Evolutionary conservation across 2,113 vertebrate species (phyloP).

Genomic region (Ictalurus furcatus): DNA sequence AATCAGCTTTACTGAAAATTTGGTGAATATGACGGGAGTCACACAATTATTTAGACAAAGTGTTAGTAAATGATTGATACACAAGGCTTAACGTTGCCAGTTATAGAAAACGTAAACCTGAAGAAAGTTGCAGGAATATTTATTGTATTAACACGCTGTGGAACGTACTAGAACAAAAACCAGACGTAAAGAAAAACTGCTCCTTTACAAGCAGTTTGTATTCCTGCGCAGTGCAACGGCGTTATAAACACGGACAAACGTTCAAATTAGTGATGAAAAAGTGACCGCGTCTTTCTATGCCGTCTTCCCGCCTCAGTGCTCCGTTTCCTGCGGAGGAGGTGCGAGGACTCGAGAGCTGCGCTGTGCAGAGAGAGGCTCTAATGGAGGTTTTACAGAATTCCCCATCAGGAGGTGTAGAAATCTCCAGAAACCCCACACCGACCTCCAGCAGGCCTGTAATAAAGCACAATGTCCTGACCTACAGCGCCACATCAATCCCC

Average conservation of each 20-base stretch:
- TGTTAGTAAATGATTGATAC: background rate
- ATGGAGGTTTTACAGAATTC: slow-evolving; percentile 81
- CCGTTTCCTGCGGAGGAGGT: slow-evolving; percentile 83
- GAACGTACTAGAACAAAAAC: too few relatives aligned
- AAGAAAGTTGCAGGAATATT: background rate
- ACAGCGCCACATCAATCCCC: slow-evolving; percentile 28
- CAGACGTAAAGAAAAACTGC: background rate
- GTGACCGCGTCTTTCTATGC: background rate
- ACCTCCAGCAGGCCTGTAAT: slow-evolving; percentile 84
- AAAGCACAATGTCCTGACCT: slow-evolving; percentile 72
- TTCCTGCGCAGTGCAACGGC: background rate
- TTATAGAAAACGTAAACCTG: background rate
- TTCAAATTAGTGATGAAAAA: background rate
- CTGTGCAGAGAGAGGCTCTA: slow-evolving; percentile 82
- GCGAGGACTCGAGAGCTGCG: slow-evolving; percentile 81
- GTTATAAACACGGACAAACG: background rate
- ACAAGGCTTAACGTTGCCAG: background rate
- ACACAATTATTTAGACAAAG: background rate
- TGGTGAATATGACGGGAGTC: background rate
- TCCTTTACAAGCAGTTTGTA: background rate
- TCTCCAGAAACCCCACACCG: slow-evolving; percentile 77
- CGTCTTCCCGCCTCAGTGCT: slow-evolving; percentile 78
- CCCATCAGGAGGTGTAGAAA: slow-evolving; percentile 87
- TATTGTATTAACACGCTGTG: too few relatives aligned
- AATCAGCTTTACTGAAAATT: background rate